A percentile compares a stretch with the other conserved stretches of the same genome.
These are phyloP conservation scores for Thunnus thynnus DNA, from an alignment of 2,113 vertebrate species.

Conservation along the genomic window DNA sequence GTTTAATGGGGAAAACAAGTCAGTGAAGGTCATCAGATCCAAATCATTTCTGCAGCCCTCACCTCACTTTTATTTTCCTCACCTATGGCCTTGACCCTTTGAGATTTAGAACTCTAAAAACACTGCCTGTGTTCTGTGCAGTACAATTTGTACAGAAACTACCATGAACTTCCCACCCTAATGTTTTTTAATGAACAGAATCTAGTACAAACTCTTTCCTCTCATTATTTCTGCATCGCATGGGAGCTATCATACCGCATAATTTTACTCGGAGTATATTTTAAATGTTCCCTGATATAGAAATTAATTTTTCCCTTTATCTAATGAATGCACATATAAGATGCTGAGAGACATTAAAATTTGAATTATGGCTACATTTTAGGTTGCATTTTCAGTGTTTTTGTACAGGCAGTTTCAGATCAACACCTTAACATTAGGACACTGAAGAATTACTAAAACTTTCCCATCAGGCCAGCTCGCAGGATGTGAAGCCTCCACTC, in stretches of 20 bases:
- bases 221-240: slow-evolving; percentile 60
- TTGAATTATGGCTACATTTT: neutral
- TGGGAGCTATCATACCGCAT: slow-evolving; percentile 39
- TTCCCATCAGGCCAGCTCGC: slow-evolving; percentile 9
- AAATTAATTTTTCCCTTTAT: slow-evolving; percentile 31
- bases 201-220: slow-evolving; percentile 35
- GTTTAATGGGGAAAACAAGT: slow-evolving; percentile 27
- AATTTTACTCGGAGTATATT: slow-evolving; percentile 41
- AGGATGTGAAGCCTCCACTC: slow-evolving; percentile 25
- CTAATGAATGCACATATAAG: slow-evolving; percentile 36
- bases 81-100: neutral
- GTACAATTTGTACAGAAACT: slow-evolving; percentile 19
- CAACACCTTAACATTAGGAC: neutral
- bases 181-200: slow-evolving; percentile 54
- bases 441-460: neutral
- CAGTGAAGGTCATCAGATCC: slow-evolving; percentile 15
- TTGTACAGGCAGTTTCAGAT: neutral
- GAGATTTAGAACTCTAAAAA: neutral
- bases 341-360: slow-evolving; percentile 30
- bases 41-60: slow-evolving; percentile 8
- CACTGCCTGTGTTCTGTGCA: neutral
- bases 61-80: neutral
- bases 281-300: slow-evolving; percentile 48
- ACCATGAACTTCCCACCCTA: slow-evolving; percentile 2
- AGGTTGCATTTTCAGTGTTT: slow-evolving; percentile 6